Percentiles rank a stretch among this genome's conserved stretches.
These are phyloP conservation scores for Urocitellus parryii DNA, from an alignment of 2,113 vertebrate species.

Conservation along the genomic window DNA sequence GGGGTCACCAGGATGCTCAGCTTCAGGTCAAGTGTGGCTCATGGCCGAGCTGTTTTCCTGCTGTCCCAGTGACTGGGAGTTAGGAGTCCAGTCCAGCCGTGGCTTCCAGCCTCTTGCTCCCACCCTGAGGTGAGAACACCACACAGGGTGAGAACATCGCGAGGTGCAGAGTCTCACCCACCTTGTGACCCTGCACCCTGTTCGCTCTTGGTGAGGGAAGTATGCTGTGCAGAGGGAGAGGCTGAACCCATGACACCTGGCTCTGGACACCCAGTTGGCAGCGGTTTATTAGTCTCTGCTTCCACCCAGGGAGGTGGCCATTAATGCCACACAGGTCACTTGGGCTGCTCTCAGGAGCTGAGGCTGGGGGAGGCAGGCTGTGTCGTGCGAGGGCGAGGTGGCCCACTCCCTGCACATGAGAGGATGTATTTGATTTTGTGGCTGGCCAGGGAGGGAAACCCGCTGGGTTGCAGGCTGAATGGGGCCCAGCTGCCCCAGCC, in stretches of 20 bases:
- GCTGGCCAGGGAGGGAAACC: not conserved
- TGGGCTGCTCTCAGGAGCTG: accelerated
- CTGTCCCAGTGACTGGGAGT: not conserved
- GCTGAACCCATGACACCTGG: too few species aligned
- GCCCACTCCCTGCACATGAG: not conserved
- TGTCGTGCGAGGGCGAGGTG: accelerated
- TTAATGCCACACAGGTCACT: accelerated
- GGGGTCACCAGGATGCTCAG: not conserved
- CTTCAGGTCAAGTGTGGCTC: not conserved
- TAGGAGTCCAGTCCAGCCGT: accelerated
- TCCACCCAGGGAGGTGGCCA: too few species aligned
- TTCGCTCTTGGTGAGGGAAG: too few species aligned
- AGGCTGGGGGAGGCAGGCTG: accelerated
- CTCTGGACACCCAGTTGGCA: not conserved
- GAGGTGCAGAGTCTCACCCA: too few species aligned
- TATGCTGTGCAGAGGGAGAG: too few species aligned
- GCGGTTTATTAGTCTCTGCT: accelerated
- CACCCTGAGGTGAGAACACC: accelerated
- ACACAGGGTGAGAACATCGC: accelerated
- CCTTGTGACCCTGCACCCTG: too few species aligned
- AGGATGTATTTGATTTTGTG: not conserved
- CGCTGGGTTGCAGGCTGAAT: accelerated
- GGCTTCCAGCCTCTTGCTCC: not conserved
- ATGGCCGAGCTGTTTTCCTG: not conserved
- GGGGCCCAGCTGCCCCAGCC: accelerated